These are phyloP conservation scores for Hirtodrosophila alboralis DNA, from an alignment of 2,888 invertebrate species.

Conservation along the genomic window DNA sequence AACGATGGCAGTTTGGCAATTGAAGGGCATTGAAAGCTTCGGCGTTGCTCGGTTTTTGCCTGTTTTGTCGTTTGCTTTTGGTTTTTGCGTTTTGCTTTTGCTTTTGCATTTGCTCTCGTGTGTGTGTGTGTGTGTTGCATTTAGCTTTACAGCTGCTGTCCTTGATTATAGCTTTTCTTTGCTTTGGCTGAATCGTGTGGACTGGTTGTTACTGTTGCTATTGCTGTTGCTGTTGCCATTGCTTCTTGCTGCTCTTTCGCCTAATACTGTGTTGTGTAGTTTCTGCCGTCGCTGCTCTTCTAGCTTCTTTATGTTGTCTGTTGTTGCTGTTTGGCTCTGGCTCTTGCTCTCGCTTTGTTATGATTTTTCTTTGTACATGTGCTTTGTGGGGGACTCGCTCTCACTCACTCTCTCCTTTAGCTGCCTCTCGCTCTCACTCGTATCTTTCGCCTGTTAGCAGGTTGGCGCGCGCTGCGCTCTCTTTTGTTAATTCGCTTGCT, in stretches of 20 bases:
- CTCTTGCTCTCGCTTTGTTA: slow-evolving; percentile 72
- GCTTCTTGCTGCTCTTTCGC: slow-evolving; percentile 50
- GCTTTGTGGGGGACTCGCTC: slow-evolving; percentile 49
- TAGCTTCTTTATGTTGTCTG: slow-evolving; percentile 13
- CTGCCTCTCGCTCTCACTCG: slow-evolving; percentile 15
- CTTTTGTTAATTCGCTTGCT: slow-evolving; percentile 22
- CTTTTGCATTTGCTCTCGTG: slow-evolving; percentile 11
- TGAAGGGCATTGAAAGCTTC: slow-evolving; percentile 73
- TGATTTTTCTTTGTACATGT: slow-evolving; percentile 69
- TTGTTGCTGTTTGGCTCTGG: slow-evolving; percentile 35
- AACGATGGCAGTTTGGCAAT: slow-evolving; percentile 21
- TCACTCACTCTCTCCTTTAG: slow-evolving; percentile 1
- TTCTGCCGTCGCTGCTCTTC: slow-evolving; percentile 23
- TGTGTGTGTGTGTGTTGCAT: slow-evolving; percentile 29
- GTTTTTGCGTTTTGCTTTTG: slow-evolving; percentile 7
- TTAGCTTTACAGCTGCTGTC: slow-evolving; percentile 64
- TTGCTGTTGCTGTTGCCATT: slow-evolving; percentile 33
- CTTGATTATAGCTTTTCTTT: slow-evolving; percentile 67
- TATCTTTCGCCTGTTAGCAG: slow-evolving; percentile 34
- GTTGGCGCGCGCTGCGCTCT: slow-evolving; percentile 42
- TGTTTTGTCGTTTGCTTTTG: no score
- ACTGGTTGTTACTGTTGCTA: slow-evolving; percentile 46
- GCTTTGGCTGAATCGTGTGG: slow-evolving; percentile 53
- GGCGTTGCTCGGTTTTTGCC: slow-evolving; percentile 38
- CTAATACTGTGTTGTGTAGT: slow-evolving; percentile 57